Base-by-base conservation (phyloP, 2,888 invertebrate species). In the Epistrophella euchroma region DNA sequence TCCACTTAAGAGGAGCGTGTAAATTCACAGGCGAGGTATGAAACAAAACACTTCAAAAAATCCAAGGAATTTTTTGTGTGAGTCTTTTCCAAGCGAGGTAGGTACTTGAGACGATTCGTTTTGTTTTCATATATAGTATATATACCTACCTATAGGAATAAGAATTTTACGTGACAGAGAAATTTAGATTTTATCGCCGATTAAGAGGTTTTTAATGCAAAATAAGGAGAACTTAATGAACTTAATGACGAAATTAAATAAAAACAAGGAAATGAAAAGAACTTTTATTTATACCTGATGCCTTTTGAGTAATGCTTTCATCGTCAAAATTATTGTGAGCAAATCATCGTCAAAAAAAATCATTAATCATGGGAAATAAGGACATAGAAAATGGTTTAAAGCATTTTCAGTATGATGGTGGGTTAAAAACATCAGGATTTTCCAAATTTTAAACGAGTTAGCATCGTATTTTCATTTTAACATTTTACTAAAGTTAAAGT, bases 21-120 rank as follows among this genome's bases (percentile, higher is more conserved):
- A 90, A 91, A 90, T 91, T 92, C 91, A 92, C 92, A 90, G 91
- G 90, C 90, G 90, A 92, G 92, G 92, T 91, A 91, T 90, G 90
- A 92, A 91, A 89, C 89, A 89, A 90, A 92, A 92, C 92, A 92
- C 92, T 92, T 91, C 89, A 88, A 82, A 64, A 88, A 88, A 62
- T 66, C 35, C 56, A 28, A 68, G 66, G 52, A 75, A 28, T 25
- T 52, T 50, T 50, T 52, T 9, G 15, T 52, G 45, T 50, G 15
- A 25, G n/a, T 25, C n/a, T 15, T 52, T 28, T 4, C n/a, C 9
- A n/a, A 1, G 22, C 4, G 32, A 5, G 17, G 17, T 40, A 52
- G 37, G 62, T 60, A 58, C 84, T 87, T 83, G 87, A 87, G 87
- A 87, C 87, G 75, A 72, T 32, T 6, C 11, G 9, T 17, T 56